Conservation (phyloP, 2,113 vertebrate species). For the Calypte anna region DNA sequence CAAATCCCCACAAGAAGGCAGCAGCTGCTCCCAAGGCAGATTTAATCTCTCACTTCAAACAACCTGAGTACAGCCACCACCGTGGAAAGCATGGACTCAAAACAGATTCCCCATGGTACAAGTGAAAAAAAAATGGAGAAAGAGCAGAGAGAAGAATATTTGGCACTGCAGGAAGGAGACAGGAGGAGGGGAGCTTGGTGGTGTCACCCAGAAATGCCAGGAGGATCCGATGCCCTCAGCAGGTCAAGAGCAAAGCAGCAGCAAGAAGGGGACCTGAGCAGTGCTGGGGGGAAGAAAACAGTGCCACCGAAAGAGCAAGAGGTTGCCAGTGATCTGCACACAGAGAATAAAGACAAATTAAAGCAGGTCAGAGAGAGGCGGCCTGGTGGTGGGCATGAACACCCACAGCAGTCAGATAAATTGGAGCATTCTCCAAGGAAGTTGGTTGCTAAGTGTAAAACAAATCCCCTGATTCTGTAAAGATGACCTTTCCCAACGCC, state of each 20-base stretch:
- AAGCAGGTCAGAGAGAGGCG: accelerated
- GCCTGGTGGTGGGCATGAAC: neutral
- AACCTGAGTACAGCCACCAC: neutral
- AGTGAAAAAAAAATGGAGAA: neutral
- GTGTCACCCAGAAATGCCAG: neutral
- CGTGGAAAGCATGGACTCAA: neutral
- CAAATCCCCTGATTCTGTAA: neutral
- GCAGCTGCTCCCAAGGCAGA: neutral
- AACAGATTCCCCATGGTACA: neutral
- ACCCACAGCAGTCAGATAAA: too few species aligned
- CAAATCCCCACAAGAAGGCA: neutral
- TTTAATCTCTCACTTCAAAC: neutral
- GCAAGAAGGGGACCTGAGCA: neutral
- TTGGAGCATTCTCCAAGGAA: neutral
- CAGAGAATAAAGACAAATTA: neutral
- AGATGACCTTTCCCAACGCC: neutral
- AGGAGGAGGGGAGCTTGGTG: accelerated
- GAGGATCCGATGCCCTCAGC: neutral
- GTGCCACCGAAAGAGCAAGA: neutral
- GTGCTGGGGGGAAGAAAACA: neutral
- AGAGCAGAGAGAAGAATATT: neutral
- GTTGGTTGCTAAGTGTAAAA: neutral
- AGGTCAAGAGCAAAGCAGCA: neutral
- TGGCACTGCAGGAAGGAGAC: accelerated
- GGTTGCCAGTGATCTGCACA: neutral